A percentile compares a stretch with the other conserved stretches of the same genome.
Conservation (phyloP, 2,888 invertebrate genomes). For the Diplazon laetatorius region DNA sequence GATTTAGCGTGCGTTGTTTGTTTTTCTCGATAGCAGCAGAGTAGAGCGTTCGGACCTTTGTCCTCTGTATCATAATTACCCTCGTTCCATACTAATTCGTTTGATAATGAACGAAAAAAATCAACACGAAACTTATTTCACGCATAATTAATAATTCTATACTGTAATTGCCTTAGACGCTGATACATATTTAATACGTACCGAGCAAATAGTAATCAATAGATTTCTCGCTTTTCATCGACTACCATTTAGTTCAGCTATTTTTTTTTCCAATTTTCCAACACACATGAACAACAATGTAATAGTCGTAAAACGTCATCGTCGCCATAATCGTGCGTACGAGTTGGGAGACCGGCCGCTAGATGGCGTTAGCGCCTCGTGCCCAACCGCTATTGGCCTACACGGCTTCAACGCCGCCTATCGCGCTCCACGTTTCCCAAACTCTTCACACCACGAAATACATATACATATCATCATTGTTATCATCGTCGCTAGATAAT, state of each 20-base stretch:
- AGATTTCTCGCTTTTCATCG: conserved; percentile 52
- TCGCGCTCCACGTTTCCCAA: conserved; percentile 20
- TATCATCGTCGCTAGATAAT: conserved; percentile 51
- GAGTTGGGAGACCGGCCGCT: not conserved
- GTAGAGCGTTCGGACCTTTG: conserved; percentile 48
- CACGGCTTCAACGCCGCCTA: not conserved
- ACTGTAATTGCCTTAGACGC: conserved; percentile 14
- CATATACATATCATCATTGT: conserved; percentile 19
- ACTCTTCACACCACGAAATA: conserved; percentile 25
- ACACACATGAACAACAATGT: not conserved
- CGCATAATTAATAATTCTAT: not conserved
- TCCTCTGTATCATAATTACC: conserved; percentile 38
- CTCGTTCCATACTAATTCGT: not conserved
- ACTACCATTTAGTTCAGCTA: conserved; percentile 50
- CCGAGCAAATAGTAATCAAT: conserved; percentile 34
- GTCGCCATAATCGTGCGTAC: not conserved
- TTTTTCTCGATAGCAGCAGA: conserved; percentile 49
- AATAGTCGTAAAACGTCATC: not conserved
- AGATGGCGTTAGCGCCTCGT: conserved; percentile 1
- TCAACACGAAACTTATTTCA: conserved; percentile 12
- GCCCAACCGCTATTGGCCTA: not conserved
- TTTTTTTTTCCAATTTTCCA: conserved; percentile 33
- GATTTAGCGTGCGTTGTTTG: conserved; percentile 44
- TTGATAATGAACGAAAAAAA: too few species aligned
- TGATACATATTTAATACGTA: too few species aligned